Evolutionary conservation across 2,113 vertebrate species (phyloP).

Genomic region (Brienomyrus brachyistius): DNA sequence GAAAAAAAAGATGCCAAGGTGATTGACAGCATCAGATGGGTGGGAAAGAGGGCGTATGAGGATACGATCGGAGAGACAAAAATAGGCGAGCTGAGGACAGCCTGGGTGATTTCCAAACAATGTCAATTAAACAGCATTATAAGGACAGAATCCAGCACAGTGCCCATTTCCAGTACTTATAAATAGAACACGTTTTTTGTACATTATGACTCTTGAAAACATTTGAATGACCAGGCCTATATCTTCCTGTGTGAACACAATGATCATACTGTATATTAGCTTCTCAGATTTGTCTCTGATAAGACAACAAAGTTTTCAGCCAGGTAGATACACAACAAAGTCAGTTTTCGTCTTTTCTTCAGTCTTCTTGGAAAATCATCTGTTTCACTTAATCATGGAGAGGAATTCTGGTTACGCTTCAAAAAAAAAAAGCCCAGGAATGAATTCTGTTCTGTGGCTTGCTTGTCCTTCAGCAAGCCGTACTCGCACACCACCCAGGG

Average conservation of each 20-base stretch:
- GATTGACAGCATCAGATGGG: conserved; percentile 12
- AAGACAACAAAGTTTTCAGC: neutral
- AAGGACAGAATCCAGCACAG: neutral
- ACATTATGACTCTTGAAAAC: neutral
- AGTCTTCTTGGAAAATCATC: neutral
- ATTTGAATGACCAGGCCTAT: neutral
- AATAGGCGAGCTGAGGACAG: neutral
- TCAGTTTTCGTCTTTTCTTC: neutral
- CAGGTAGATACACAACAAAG: neutral
- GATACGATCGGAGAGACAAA: conserved; percentile 11
- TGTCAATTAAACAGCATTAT: neutral
- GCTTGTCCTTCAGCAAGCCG: conserved; percentile 32
- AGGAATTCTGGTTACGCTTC: conserved; percentile 38
- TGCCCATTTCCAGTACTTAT: neutral
- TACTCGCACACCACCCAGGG: conserved; percentile 32
- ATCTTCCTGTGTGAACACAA: neutral
- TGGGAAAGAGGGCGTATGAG: conserved; percentile 12
- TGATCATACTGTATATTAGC: neutral
- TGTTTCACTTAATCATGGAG: neutral
- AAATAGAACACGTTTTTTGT: neutral
- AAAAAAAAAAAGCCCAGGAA: conserved; percentile 48
- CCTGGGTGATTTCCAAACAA: conserved; percentile 1
- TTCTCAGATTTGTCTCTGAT: neutral
- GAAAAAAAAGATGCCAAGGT: neutral
- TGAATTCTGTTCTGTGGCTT: conserved; percentile 47